Evolutionary conservation across 30 jellyfish, hydroid and myxozoan species (phyloP), one percentile per base, ranked within the genome.

Genomic region (Turritopsis rubra): DNA sequence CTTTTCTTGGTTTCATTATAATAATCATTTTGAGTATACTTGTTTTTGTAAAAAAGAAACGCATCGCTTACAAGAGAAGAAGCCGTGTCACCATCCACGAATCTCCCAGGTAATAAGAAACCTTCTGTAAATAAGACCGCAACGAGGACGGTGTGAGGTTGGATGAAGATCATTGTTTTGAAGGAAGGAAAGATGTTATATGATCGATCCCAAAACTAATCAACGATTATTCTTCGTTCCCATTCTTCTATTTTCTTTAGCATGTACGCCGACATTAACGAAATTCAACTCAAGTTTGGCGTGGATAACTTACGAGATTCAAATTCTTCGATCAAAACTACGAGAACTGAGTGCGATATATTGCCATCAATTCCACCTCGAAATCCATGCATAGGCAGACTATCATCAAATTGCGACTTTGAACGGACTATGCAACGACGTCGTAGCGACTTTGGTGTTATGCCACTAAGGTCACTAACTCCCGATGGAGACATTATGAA

Each of bases 191-290:
- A n/a, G n/a, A n/a, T n/a, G n/a, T n/a, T n/a, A n/a, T n/a, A n/a
- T n/a, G n/a, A n/a, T n/a, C n/a, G n/a, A n/a, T n/a, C n/a, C n/a
- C n/a, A n/a, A n/a, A n/a, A n/a, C n/a, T n/a, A n/a, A n/a, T n/a
- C n/a, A n/a, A n/a, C n/a, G n/a, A n/a, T n/a, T n/a, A n/a, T n/a
- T n/a, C n/a, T n/a, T n/a, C n/a, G n/a, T n/a, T n/a, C n/a, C n/a
- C n/a, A n/a, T 1, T 27, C 30, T 68, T 22, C 9, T 68, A 29
- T 1, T 24, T 26, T 77, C 53, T 29, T 1, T 30, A 77, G 85
- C 18, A 30, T 77, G 27, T 77, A 77, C 71, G 85, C 85, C 0
- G 85, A 77, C 85, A 77, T 77, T 8, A 60, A 77, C 28, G 85
- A 77, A 29, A 29, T 77, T 28, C 41, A 30, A 77, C 23, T 77